A percentile compares a stretch with the other conserved stretches of the same genome.
phyloP scores from a whole-genome alignment of 2,797 vertebrate species.

The Etheostoma nigrum region DNA sequence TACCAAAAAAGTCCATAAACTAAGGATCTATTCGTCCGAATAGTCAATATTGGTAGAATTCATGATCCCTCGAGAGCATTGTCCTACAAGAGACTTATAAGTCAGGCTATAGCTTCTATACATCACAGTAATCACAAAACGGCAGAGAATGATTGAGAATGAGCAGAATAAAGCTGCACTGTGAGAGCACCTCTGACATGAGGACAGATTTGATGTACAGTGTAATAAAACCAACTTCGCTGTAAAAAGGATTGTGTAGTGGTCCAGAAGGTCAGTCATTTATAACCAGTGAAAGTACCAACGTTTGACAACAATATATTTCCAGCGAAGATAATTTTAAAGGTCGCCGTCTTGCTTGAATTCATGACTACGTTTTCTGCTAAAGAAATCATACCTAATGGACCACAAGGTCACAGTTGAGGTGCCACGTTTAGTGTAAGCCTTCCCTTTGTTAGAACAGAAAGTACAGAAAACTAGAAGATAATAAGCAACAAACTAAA shows the following conservation, averaged over 20 bases:
- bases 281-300: constrained; percentile 4
- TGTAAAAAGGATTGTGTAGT: constrained; percentile 16
- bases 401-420: background rate
- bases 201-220: background rate
- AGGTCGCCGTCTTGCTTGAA: background rate
- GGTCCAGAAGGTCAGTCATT: constrained; percentile 7
- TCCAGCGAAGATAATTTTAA: background rate
- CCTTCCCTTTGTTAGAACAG: background rate
- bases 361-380: background rate
- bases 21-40: background rate
- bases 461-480: background rate
- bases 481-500: background rate
- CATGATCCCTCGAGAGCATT: background rate
- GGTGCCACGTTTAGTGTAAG: background rate
- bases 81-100: background rate
- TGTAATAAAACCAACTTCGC: constrained; percentile 5
- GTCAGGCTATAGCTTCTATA: background rate
- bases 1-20: background rate
- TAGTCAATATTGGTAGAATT: constrained; percentile 3
- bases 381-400: background rate
- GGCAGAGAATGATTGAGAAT: constrained; percentile 8
- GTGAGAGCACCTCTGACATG: background rate
- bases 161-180: background rate
- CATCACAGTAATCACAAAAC: background rate
- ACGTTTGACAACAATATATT: background rate